These are phyloP conservation scores for Calycopis cecrops DNA, from an alignment of 1,140 invertebrate genomes.

Conservation along the genomic window DNA sequence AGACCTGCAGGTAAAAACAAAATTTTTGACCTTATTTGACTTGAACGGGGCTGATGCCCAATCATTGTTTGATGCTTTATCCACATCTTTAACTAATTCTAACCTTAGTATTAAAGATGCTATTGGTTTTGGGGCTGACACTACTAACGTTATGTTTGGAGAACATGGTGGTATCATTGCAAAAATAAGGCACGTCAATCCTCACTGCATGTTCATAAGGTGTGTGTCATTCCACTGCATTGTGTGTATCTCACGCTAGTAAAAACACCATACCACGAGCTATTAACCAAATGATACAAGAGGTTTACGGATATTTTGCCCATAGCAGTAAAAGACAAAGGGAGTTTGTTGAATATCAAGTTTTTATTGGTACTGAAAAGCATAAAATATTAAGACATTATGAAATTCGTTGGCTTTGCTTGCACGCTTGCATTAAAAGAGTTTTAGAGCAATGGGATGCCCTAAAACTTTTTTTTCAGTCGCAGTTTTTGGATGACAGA, in stretches of 20 bases:
- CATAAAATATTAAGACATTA: conserved; percentile 18
- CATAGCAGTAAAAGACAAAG: conserved; percentile 18
- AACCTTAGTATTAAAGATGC: conserved; percentile 25
- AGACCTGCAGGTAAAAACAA: not conserved
- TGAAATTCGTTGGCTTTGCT: conserved; percentile 16
- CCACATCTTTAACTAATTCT: conserved; percentile 11
- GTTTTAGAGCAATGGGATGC: conserved; percentile 19
- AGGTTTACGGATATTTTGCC: conserved; percentile 3
- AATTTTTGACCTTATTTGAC: conserved; percentile 15
- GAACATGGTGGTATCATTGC: conserved; percentile 22
- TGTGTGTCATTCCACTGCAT: conserved; percentile 30
- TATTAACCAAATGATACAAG: conserved; percentile 21
- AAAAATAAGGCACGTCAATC: conserved; percentile 32
- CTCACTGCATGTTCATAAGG: conserved; percentile 32
- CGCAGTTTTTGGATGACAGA: conserved; percentile 11
- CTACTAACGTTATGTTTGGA: too few relatives aligned
- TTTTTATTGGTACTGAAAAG: conserved; percentile 16
- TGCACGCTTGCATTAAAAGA: conserved; percentile 22
- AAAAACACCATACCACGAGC: conserved; percentile 19
- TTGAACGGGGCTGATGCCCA: conserved; percentile 15
- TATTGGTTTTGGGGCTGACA: too few relatives aligned
- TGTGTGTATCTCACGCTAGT: conserved; percentile 23
- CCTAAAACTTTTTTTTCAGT: conserved; percentile 15
- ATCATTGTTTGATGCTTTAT: conserved; percentile 13
- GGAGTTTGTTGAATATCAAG: conserved; percentile 27